Evolutionary conservation across 2,888 invertebrate genomes (phyloP).

Genomic region (Ethmia dodecea): DNA sequence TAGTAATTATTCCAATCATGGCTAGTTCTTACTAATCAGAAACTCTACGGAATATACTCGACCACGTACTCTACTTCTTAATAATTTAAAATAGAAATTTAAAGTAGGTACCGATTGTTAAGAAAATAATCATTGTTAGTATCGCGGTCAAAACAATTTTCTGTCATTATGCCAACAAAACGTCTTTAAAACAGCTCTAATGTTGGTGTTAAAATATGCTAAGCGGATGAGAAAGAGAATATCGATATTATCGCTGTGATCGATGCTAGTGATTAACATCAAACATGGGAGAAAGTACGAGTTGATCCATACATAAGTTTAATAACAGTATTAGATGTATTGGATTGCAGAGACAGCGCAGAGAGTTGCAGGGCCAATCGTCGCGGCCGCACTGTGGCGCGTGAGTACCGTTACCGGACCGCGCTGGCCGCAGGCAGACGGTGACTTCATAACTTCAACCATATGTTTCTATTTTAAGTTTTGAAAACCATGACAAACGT

Average conservation of each 20-base stretch:
- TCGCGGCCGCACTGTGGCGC: slow-evolving; percentile 31
- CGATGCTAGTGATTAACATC: slow-evolving; percentile 56
- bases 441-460: slow-evolving; percentile 45
- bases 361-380: slow-evolving; percentile 59
- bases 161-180: slow-evolving; percentile 6
- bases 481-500: too few species aligned
- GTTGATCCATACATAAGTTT: slow-evolving; percentile 59
- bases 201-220: slow-evolving; percentile 50
- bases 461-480: too few species aligned
- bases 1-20: slow-evolving; percentile 22
- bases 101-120: too few species aligned
- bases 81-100: slow-evolving; percentile 2
- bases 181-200: slow-evolving; percentile 17
- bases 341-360: slow-evolving; percentile 62
- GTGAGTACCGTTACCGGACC: slow-evolving; percentile 54
- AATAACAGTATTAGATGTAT: slow-evolving; percentile 73
- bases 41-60: neutral
- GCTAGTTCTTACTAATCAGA: slow-evolving; percentile 9
- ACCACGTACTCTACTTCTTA: neutral
- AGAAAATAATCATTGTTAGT: slow-evolving; percentile 6
- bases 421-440: slow-evolving; percentile 27
- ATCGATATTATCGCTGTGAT: slow-evolving; percentile 50
- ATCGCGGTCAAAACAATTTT: slow-evolving; percentile 7
- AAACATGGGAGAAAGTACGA: slow-evolving; percentile 63
- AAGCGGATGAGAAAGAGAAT: slow-evolving; percentile 45